Percentiles rank a stretch among this genome's conserved stretches.
Conservation (phyloP, 1,140 invertebrate genomes). For the Parapsyche elsis region DNA sequence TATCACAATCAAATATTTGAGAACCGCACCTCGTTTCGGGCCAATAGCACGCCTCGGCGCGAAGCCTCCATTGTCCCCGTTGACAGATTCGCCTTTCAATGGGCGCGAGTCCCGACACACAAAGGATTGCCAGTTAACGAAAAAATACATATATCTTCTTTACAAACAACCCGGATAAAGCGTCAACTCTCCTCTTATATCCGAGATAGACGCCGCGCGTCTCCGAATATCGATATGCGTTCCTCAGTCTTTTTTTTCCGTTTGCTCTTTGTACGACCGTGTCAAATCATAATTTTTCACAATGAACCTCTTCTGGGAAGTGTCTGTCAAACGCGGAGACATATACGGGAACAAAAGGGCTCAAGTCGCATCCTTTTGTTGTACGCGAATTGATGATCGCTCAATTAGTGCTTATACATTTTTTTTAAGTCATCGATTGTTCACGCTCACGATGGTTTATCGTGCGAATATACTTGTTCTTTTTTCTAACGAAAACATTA, state of each 20-base stretch:
- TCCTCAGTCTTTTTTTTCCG: background rate
- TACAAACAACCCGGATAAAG: conserved; percentile 41
- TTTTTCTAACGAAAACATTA: too few species aligned
- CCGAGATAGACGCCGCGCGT: background rate
- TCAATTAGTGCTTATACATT: conserved; percentile 4
- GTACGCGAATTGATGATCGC: conserved; percentile 17
- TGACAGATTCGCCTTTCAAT: conserved; percentile 48
- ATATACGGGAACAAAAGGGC: conserved; percentile 14
- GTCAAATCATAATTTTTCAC: conserved; percentile 32
- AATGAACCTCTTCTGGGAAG: conserved; percentile 18
- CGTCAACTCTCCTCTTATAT: conserved; percentile 4
- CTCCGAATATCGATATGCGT: background rate
- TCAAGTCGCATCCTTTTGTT: conserved; percentile 9
- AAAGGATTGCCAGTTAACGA: conserved; percentile 42
- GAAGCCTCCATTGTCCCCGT: conserved; percentile 32
- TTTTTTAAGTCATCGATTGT: too few species aligned
- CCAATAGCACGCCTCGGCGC: conserved; percentile 38
- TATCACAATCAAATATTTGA: conserved; percentile 40
- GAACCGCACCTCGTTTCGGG: conserved; percentile 9
- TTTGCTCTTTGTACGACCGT: background rate
- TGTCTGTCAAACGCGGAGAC: conserved; percentile 21
- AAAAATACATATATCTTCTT: conserved; percentile 48
- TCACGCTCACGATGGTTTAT: too few species aligned
- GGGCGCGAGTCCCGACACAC: conserved; percentile 23
- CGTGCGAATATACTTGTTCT: too few species aligned